These are phyloP conservation scores for Lepidostoma basale DNA, from an alignment of 1,140 invertebrate genomes.

Conservation along the genomic window DNA sequence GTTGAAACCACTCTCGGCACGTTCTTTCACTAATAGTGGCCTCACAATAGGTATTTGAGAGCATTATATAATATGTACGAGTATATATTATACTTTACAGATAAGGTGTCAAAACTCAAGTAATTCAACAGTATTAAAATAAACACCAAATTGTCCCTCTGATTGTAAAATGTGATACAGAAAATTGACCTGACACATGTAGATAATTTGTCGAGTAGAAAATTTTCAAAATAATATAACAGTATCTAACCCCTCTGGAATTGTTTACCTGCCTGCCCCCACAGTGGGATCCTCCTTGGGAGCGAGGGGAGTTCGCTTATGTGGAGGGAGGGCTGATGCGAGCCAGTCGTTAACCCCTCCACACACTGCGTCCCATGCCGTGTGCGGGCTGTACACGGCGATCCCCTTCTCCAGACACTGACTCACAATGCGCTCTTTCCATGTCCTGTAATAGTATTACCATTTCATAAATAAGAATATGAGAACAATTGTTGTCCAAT, in stretches of 20 bases:
- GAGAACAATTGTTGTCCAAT: background rate
- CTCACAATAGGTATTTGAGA: too few species aligned
- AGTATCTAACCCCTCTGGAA: background rate
- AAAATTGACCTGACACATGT: too few species aligned
- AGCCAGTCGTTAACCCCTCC: constrained; percentile 95
- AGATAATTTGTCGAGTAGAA: too few species aligned
- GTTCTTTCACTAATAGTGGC: too few species aligned
- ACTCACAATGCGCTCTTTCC: constrained; percentile 81
- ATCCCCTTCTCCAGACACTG: constrained; percentile 85
- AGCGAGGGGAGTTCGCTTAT: constrained; percentile 59
- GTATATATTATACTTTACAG: too few species aligned
- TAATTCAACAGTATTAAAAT: too few species aligned
- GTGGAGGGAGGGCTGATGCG: constrained; percentile 68
- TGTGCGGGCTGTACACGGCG: constrained; percentile 93
- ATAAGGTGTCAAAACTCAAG: too few species aligned
- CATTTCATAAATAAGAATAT: background rate
- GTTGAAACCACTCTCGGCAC: too few species aligned
- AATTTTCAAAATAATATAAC: too few species aligned
- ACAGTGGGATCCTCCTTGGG: constrained; percentile 51
- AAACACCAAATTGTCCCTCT: too few species aligned
- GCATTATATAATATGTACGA: too few species aligned
- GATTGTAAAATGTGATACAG: too few species aligned
- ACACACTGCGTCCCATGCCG: constrained; percentile 80
- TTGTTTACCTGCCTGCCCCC: constrained; percentile 66
- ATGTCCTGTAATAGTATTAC: constrained; percentile 58